These are phyloP conservation scores for Gryllus longicercus DNA, from an alignment of 2,888 invertebrate genomes.

Conservation along the genomic window DNA sequence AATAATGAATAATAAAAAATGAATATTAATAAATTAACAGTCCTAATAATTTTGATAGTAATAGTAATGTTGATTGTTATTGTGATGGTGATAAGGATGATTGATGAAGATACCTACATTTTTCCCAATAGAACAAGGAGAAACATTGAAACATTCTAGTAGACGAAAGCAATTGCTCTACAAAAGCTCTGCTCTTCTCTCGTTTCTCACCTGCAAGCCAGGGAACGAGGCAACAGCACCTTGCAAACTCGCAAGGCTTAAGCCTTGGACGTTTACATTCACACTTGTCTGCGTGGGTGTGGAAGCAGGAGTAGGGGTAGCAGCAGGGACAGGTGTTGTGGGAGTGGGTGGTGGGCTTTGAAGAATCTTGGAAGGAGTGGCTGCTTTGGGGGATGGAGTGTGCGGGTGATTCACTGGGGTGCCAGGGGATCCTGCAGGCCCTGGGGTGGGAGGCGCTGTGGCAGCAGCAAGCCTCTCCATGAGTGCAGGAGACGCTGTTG, in stretches of 20 bases:
- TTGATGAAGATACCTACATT: too few relatives aligned
- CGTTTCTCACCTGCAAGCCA: conserved; percentile 31
- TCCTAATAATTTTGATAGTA: too few relatives aligned
- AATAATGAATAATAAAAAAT: too few relatives aligned
- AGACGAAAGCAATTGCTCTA: too few relatives aligned
- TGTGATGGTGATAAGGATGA: too few relatives aligned
- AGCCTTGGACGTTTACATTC: conserved; percentile 56
- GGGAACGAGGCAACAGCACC: conserved; percentile 25
- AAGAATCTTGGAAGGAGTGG: conserved; percentile 29
- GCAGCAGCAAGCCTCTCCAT: conserved; percentile 53
- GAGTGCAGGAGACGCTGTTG: conserved; percentile 45
- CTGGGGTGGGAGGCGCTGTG: conserved; percentile 27
- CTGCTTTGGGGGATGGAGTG: conserved; percentile 33
- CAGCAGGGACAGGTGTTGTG: conserved; percentile 44
- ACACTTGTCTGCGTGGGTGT: conserved; percentile 48
- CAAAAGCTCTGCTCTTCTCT: too few relatives aligned
- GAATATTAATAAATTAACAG: too few relatives aligned
- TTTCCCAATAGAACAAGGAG: too few relatives aligned
- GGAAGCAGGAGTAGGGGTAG: neutral
- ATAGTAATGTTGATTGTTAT: too few relatives aligned
- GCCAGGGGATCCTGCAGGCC: conserved; percentile 19
- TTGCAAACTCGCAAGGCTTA: conserved; percentile 38
- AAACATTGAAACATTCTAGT: too few relatives aligned
- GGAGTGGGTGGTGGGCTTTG: conserved; percentile 50
- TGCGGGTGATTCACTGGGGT: conserved; percentile 27